Percentiles rank a stretch among this genome's conserved stretches.
These are phyloP conservation scores for Rhodinocichla rosea DNA, from an alignment of 2,113 vertebrate species.

Conservation along the genomic window DNA sequence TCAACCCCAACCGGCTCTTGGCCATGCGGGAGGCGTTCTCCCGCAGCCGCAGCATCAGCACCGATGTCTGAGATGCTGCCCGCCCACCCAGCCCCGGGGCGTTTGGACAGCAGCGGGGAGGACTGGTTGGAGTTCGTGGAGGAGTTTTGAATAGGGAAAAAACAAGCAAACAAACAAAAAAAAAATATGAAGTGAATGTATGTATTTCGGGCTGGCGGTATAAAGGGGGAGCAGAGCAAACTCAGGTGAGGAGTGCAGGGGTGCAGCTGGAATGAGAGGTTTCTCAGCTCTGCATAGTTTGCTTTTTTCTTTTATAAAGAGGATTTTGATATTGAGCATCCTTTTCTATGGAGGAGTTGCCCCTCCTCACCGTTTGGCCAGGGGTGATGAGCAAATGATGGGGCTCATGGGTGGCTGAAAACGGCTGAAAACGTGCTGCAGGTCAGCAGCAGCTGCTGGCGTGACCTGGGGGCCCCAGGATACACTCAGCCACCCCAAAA, in stretches of 20 bases:
- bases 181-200: not conserved
- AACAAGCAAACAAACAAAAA: not conserved
- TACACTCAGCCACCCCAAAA: not conserved
- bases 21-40: conserved; percentile 95
- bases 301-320: conserved; percentile 6
- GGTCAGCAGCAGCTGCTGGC: not conserved
- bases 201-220: not conserved
- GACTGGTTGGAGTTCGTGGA: not conserved
- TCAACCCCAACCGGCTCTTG: conserved; percentile 87
- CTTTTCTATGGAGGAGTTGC: not conserved
- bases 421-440: not conserved
- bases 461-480: accelerated
- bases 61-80: conserved; percentile 81
- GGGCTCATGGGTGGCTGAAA: not conserved
- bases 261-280: not conserved
- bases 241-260: accelerated
- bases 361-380: accelerated
- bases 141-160: not conserved
- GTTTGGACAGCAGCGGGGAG: not conserved
- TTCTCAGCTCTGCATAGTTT: not conserved
- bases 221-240: not conserved
- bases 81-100: not conserved
- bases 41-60: conserved; percentile 96
- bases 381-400: not conserved
- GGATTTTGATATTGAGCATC: conserved; percentile 40